Percentiles rank a stretch among this genome's conserved stretches.
Conservation (phyloP, 2,113 vertebrate genomes). For the Parotia lawesii region DNA sequence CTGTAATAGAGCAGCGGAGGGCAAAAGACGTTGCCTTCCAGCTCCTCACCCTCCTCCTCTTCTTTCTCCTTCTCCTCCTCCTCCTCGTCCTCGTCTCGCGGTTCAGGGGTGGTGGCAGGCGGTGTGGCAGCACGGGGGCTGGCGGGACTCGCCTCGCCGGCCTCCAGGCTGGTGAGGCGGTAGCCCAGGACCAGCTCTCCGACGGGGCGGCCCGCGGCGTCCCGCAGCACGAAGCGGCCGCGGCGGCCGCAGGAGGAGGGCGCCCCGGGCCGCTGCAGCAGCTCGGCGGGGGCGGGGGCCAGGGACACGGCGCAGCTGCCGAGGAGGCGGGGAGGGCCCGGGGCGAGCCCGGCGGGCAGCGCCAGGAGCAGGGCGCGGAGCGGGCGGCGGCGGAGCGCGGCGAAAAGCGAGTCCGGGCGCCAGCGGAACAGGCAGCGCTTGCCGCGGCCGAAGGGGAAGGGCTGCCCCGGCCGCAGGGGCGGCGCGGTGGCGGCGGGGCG, state of each 20-base stretch:
- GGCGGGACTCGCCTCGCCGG: fast-evolving
- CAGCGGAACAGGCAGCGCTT: constrained; percentile 83
- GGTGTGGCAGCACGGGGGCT: not conserved
- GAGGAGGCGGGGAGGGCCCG: constrained; percentile 31
- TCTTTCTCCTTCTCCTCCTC: not conserved
- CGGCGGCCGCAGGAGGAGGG: constrained; percentile 63
- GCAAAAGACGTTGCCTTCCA: constrained; percentile 70
- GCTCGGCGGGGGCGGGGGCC: constrained; percentile 47
- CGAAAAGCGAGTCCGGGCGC: not conserved
- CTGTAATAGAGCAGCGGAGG: constrained; percentile 85
- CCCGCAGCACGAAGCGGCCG: constrained; percentile 60
- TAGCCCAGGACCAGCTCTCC: constrained; percentile 78
- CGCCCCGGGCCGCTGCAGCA: constrained; percentile 23
- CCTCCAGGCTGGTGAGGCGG: constrained; percentile 74
- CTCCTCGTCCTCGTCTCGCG: not conserved
- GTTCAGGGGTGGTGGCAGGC: not conserved
- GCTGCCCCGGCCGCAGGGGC: not conserved
- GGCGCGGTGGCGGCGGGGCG: constrained; percentile 35
- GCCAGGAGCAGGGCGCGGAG: constrained; percentile 74
- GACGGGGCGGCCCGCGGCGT: constrained; percentile 65
- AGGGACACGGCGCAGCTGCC: constrained; percentile 78
- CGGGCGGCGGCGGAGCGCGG: constrained; percentile 53
- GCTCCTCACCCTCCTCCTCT: constrained; percentile 52
- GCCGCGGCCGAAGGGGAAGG: constrained; percentile 70
- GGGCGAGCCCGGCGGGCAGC: not conserved